These are phyloP conservation scores for Asobara japonica DNA, from an alignment of 1,140 invertebrate genomes.

Conservation along the genomic window DNA sequence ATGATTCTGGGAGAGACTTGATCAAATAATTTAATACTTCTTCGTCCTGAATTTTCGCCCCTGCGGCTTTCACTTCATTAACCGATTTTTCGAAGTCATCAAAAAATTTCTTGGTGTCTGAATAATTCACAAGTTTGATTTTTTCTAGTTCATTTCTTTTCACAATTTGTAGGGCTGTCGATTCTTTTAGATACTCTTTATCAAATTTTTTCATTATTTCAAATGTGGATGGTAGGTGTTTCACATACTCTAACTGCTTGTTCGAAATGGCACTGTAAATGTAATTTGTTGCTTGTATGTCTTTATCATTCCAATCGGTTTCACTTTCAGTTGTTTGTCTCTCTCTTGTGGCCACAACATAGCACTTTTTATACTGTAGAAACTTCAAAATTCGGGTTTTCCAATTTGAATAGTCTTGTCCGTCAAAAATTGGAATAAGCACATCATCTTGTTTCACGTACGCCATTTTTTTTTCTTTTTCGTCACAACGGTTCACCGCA, in stretches of 20 bases:
- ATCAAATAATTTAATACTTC: slow-evolving; percentile 53
- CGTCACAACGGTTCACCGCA: too few relatives aligned
- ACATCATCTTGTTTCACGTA: too few relatives aligned
- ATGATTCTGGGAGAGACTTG: slow-evolving; percentile 43
- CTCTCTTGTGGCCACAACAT: too few relatives aligned
- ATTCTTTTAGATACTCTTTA: slow-evolving; percentile 44
- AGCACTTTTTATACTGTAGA: too few relatives aligned
- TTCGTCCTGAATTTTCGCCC: slow-evolving; percentile 38
- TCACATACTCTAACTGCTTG: slow-evolving; percentile 43
- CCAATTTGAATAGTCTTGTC: too few relatives aligned
- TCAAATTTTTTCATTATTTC: slow-evolving; percentile 48
- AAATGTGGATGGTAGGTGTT: slow-evolving; percentile 33
- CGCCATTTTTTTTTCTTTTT: too few relatives aligned
- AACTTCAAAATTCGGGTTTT: too few relatives aligned
- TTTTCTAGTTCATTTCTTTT: slow-evolving; percentile 41
- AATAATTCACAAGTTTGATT: slow-evolving; percentile 42
- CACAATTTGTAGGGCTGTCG: slow-evolving; percentile 46
- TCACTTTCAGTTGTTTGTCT: not conserved
- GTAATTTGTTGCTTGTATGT: slow-evolving; percentile 45
- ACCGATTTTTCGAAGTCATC: slow-evolving; percentile 45
- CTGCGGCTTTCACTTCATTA: slow-evolving; percentile 46
- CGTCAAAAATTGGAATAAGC: too few relatives aligned
- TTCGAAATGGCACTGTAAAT: slow-evolving; percentile 43
- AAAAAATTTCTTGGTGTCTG: slow-evolving; percentile 39
- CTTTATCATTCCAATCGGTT: slow-evolving; percentile 36